Percentiles rank a stretch among this genome's conserved stretches.
Conservation (phyloP, 2,113 vertebrate genomes). For the Prochilodus magdalenae region DNA sequence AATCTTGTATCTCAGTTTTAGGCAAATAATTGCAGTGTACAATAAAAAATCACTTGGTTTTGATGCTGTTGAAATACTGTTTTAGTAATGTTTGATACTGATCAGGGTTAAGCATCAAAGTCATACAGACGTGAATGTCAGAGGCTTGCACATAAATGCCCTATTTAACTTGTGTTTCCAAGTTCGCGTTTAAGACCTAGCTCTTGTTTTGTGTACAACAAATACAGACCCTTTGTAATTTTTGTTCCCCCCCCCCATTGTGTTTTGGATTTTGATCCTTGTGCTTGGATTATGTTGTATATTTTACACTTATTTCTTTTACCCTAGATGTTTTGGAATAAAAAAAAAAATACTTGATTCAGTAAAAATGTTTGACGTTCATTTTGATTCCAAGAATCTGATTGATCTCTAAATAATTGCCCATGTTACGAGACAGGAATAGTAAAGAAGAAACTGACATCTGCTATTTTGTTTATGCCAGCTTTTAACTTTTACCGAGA, state of each 20-base stretch:
- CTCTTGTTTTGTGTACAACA: slow-evolving; percentile 51
- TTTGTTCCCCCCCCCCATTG: slow-evolving; percentile 41
- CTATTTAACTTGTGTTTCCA: slow-evolving; percentile 45
- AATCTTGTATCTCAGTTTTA: slow-evolving; percentile 30
- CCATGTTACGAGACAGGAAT: neutral
- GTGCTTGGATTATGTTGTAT: slow-evolving; percentile 70
- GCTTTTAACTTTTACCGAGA: too few relatives aligned
- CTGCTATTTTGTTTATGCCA: neutral
- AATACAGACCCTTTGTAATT: slow-evolving; percentile 43
- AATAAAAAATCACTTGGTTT: slow-evolving; percentile 21
- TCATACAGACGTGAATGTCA: slow-evolving; percentile 49
- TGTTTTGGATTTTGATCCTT: slow-evolving; percentile 59
- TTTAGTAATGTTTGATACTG: slow-evolving; percentile 47
- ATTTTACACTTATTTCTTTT: slow-evolving; percentile 77
- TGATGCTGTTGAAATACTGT: slow-evolving; percentile 29
- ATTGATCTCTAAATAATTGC: too few relatives aligned
- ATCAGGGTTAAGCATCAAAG: slow-evolving; percentile 53
- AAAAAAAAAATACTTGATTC: slow-evolving; percentile 62
- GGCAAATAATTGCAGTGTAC: slow-evolving; percentile 31
- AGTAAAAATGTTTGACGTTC: slow-evolving; percentile 38
- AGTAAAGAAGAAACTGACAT: neutral
- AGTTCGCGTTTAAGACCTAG: slow-evolving; percentile 46
- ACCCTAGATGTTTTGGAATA: slow-evolving; percentile 74
- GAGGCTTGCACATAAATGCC: slow-evolving; percentile 55
- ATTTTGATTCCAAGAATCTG: neutral